Evolutionary conservation across 30 jellyfish, hydroid and myxozoan genomes (phyloP), one percentile per base, ranked within the genome.

Genomic region (Hydractinia echinata): DNA sequence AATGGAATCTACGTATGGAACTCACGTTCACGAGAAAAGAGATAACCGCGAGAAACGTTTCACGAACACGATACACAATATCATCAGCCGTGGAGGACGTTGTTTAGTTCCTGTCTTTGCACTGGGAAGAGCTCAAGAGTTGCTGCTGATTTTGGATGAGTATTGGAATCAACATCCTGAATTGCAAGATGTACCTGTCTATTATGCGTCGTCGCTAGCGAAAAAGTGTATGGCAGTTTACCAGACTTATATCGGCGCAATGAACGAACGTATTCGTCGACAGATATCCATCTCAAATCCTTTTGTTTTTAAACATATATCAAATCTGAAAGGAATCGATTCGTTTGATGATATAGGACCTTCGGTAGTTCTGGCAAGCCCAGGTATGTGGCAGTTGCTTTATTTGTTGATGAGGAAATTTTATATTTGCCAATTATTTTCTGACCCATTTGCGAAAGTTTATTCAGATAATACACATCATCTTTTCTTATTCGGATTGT

Each of bases 261-360:
- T 95, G 99, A 95, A 95, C 61, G 98, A 89, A 53, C 81, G 83
- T 58, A 90, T 95, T 53, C 82, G 96, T 51, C 67, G 89, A 61
- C 94, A 95, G 96, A 95, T 95, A 54, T 85, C 94, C 67, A 95
- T 95, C 13, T 80, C 96, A 19, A 95, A 95, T 78, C 99, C 99
- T 8, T 95, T 95, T 72, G 97, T 89, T 2, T 95, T 95, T 82
- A 89, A 84, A 61, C 99, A 95, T 82, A 95, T 95, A 72, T 89
- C 97, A 39, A 89, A 89, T 66, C 71, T 95, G 80, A 95, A 95
- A 86, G 99, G 97, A 19, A 89, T 95, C 61, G 99, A 95, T 76
- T 95, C 96, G 66, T 95, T 95, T 77, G 98, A 95, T 84, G 99
- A 95, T 73, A 95, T 87, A 71, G 97, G 99, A 4, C 99, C 99